Conservation (phyloP, 2,888 invertebrate species). For the Euspilapteryx auroguttella region DNA sequence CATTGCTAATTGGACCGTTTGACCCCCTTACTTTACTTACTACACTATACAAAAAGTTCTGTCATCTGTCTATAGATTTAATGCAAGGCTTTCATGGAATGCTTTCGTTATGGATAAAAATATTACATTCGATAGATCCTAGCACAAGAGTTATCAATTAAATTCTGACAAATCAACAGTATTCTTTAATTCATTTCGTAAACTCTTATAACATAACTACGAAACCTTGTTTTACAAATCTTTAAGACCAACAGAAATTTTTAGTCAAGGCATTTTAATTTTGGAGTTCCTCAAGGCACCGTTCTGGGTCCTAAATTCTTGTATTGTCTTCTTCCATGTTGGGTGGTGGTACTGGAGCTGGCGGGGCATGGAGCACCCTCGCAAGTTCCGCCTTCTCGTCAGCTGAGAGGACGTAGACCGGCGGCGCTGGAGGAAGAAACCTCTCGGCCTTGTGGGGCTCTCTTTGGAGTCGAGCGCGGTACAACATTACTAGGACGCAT, state of each 20-base stretch:
- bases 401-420: constrained; percentile 70
- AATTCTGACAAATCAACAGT: no score
- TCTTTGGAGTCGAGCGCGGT: constrained; percentile 60
- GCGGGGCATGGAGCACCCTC: constrained; percentile 35
- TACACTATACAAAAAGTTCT: no score
- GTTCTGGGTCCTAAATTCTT: constrained; percentile 15
- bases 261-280: neutral
- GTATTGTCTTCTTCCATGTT: constrained; percentile 19
- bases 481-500: constrained; percentile 73
- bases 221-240: neutral
- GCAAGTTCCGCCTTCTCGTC: constrained; percentile 63
- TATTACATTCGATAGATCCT: neutral
- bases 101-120: neutral
- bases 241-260: constrained; percentile 4
- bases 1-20: constrained; percentile 1
- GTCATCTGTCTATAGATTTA: no score
- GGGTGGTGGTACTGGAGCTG: constrained; percentile 24
- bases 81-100: no score
- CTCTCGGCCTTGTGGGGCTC: constrained; percentile 58
- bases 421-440: constrained; percentile 65
- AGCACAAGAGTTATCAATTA: neutral
- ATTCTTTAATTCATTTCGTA: neutral
- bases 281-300: constrained; percentile 1
- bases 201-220: neutral
- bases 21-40: no score